Conservation (phyloP, 2,888 invertebrate genomes). For the Hoplodrina ambigua region DNA sequence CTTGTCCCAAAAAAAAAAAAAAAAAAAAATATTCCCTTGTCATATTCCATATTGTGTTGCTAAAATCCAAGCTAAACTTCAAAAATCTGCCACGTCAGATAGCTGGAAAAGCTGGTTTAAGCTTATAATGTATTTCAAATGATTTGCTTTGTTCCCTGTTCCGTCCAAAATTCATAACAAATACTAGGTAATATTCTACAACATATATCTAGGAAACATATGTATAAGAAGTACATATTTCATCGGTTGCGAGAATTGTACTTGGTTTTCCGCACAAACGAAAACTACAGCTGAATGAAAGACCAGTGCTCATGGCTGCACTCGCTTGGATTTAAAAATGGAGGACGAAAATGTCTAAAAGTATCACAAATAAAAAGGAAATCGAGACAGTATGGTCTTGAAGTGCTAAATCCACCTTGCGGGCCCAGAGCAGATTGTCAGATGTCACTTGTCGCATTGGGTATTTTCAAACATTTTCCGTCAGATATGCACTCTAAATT, state of each 20-base stretch:
- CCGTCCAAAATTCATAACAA: background rate
- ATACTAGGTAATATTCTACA: too few species aligned
- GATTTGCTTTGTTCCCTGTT: background rate
- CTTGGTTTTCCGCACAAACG: background rate
- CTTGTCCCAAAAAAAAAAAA: too few species aligned
- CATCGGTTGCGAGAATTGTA: background rate
- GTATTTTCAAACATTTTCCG: background rate
- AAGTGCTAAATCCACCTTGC: background rate
- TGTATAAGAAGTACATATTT: background rate
- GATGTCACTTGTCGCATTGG: slow-evolving; percentile 4
- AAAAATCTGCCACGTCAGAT: slow-evolving; percentile 5
- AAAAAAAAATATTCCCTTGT: slow-evolving; percentile 5
- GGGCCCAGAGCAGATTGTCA: too few species aligned
- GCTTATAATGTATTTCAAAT: background rate
- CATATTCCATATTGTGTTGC: background rate
- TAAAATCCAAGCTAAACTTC: background rate
- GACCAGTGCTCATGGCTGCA: background rate
- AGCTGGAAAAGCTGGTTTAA: background rate
- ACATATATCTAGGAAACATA: too few species aligned
- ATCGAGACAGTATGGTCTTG: too few species aligned
- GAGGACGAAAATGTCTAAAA: too few species aligned
- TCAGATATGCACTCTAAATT: background rate
- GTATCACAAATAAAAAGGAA: too few species aligned
- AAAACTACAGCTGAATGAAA: background rate
- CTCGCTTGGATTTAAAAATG: background rate